These are phyloP conservation scores for Aurelia sp. DNA, from an alignment of 30 jellyfish, hydroid and myxozoan species.

Conservation along the genomic window DNA sequence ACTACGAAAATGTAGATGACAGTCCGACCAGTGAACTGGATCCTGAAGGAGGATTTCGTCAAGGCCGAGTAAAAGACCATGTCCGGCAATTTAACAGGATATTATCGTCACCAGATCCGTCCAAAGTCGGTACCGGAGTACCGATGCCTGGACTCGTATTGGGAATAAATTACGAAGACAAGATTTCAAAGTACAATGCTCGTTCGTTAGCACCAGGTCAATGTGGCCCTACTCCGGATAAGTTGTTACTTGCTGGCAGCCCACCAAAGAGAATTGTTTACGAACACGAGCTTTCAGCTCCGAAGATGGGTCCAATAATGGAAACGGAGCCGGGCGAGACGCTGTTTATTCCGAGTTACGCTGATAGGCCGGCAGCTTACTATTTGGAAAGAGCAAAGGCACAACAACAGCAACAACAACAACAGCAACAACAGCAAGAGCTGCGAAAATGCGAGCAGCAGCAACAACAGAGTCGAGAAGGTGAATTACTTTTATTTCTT, in stretches of 20 bases:
- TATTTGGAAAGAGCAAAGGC: slow-evolving; percentile 57
- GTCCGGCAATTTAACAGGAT: slow-evolving; percentile 79
- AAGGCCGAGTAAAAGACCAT: slow-evolving; percentile 89
- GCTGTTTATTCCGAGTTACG: slow-evolving; percentile 65
- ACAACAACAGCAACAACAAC: not conserved
- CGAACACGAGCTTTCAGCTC: slow-evolving; percentile 16
- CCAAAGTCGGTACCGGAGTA: slow-evolving; percentile 86
- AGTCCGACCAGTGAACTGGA: slow-evolving; percentile 38
- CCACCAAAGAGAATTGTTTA: slow-evolving; percentile 68
- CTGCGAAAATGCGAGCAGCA: not conserved
- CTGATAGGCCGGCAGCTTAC: slow-evolving; percentile 75
- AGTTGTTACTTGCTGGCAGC: slow-evolving; percentile 61
- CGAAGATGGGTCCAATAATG: not conserved
- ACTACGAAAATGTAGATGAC: slow-evolving; percentile 70
- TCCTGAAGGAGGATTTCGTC: slow-evolving; percentile 68
- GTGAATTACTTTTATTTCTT: no score
- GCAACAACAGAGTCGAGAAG: not conserved
- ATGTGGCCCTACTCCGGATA: slow-evolving; percentile 72
- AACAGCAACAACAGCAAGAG: no score
- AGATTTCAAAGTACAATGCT: slow-evolving; percentile 69
- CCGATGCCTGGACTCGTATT: slow-evolving; percentile 95
- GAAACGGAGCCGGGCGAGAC: slow-evolving; percentile 14
- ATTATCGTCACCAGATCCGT: slow-evolving; percentile 71
- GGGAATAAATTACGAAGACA: slow-evolving; percentile 78
- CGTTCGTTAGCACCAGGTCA: slow-evolving; percentile 91